Percentiles rank a stretch among this genome's conserved stretches.
Evolutionary conservation across 2,113 vertebrate species (phyloP).

Genomic region (Dasypus novemcinctus): DNA sequence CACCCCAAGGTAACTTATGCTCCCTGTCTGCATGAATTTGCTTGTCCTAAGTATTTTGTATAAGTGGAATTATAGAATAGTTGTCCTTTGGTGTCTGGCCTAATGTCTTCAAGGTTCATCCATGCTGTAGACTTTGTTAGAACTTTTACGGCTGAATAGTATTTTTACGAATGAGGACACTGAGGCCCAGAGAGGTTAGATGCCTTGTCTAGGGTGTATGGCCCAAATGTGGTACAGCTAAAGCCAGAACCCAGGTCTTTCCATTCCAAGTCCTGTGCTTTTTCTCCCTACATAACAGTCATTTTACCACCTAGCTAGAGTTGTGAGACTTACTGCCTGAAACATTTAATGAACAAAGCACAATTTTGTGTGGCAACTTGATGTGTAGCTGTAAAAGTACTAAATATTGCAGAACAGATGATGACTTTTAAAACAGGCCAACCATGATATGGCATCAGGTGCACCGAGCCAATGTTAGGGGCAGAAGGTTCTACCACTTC

Average conservation of each 20-base stretch:
- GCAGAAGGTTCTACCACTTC: neutral
- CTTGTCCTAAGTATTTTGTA: no score
- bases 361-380: constrained; percentile 37
- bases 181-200: neutral
- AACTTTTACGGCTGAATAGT: no score
- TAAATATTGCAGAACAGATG: constrained; percentile 36
- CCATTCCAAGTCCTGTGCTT: neutral
- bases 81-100: no score
- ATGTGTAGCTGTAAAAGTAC: constrained; percentile 33
- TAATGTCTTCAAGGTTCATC: no score
- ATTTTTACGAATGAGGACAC: neutral
- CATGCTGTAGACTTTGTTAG: no score
- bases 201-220: neutral
- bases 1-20: no score
- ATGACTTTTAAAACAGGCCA: constrained; percentile 48
- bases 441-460: neutral
- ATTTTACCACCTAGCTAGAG: neutral
- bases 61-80: no score
- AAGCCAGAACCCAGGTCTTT: neutral
- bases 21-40: no score
- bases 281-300: neutral
- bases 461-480: neutral
- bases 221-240: neutral
- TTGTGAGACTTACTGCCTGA: neutral
- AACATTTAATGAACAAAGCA: constrained; percentile 47